phyloP scores from a whole-genome alignment of 2,888 invertebrate species.

The Danaus chrysippus region DNA sequence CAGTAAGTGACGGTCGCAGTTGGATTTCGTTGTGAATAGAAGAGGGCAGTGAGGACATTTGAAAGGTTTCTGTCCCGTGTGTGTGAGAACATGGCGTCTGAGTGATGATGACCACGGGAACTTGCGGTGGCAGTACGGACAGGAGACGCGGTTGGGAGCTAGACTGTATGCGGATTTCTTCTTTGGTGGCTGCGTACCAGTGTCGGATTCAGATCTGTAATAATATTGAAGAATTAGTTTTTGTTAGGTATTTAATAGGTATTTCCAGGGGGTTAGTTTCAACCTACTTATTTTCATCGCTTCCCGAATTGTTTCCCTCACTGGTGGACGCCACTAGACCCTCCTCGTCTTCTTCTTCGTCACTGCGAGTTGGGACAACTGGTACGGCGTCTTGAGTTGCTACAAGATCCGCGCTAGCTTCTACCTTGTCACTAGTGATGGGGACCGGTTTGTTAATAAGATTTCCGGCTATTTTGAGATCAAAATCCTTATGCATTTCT shows the following conservation, averaged over 20 bases:
- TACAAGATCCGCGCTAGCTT: slow-evolving; percentile 66
- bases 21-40: slow-evolving; percentile 97
- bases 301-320: slow-evolving; percentile 90
- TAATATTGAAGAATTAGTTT: slow-evolving; percentile 14
- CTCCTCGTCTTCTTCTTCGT: slow-evolving; percentile 87
- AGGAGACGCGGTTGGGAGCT: slow-evolving; percentile 95
- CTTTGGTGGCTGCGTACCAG: slow-evolving; percentile 80
- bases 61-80: slow-evolving; percentile 97
- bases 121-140: slow-evolving; percentile 95
- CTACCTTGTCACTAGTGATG: slow-evolving; percentile 45
- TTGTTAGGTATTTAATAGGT: no score
- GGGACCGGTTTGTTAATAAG: slow-evolving; percentile 75
- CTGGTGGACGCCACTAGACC: slow-evolving; percentile 89
- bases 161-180: slow-evolving; percentile 97
- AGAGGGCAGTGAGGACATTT: slow-evolving; percentile 96
- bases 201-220: slow-evolving; percentile 83
- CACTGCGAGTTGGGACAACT: slow-evolving; percentile 71
- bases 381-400: slow-evolving; percentile 87
- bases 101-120: slow-evolving; percentile 98
- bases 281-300: slow-evolving; percentile 87
- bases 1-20: slow-evolving; percentile 95
- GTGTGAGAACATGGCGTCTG: slow-evolving; percentile 95
- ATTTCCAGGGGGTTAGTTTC: background rate
- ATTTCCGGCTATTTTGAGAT: slow-evolving; percentile 76
- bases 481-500: slow-evolving; percentile 72